phyloP scores from a whole-genome alignment of 2,113 vertebrate genomes.

The Stercorarius parasiticus region DNA sequence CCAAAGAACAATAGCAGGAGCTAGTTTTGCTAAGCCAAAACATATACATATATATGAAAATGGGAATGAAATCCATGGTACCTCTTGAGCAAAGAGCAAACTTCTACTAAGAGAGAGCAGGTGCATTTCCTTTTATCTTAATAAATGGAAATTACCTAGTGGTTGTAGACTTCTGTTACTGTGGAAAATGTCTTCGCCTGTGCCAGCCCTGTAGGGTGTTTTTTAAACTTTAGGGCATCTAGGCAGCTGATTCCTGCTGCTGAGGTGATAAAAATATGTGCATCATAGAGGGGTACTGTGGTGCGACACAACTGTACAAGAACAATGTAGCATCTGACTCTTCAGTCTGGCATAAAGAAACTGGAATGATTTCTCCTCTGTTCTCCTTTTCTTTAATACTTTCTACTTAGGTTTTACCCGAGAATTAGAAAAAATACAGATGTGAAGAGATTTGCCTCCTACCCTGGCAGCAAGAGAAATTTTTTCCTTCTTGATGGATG shows the following conservation, averaged over 20 bases:
- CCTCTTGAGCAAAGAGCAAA: background rate
- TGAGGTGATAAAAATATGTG: background rate
- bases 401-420: background rate
- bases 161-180: background rate
- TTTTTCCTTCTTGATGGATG: background rate
- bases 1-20: background rate
- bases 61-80: background rate
- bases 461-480: background rate
- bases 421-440: background rate
- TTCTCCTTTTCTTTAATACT: background rate
- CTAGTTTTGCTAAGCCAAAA: background rate
- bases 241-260: background rate
- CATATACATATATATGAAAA: background rate
- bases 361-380: background rate
- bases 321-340: background rate
- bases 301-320: background rate
- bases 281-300: background rate
- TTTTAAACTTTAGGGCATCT: background rate
- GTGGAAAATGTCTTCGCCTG: background rate
- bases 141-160: background rate
- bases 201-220: background rate
- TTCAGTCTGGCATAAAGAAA: background rate
- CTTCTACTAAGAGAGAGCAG: background rate
- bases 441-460: background rate
- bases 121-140: background rate